Evolutionary conservation across 2,797 vertebrate species (phyloP), one percentile per base, ranked within the genome.

Genomic region (Psittacula echo): DNA sequence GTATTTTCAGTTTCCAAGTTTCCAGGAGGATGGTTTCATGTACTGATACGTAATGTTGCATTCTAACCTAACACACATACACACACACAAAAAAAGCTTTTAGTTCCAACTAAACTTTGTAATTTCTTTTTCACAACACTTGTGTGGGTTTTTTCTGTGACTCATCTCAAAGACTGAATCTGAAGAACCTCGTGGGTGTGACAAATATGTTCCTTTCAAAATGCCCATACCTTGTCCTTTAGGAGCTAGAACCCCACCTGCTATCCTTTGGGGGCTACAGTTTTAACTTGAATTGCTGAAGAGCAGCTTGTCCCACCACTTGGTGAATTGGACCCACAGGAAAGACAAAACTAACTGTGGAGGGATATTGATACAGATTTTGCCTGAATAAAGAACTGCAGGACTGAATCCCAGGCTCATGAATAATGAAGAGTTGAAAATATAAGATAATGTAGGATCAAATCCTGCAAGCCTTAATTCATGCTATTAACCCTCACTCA

Each of bases 121-220:
- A 32, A n/a, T 77, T 81, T 92, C n/a, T 65, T 94, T 82, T 85
- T 53, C 93, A 95, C 90, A 89, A 24, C 60, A 61, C 47, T 77
- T 42, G 42, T 53, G 82, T 93, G 93, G 94, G 61, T 75, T 96
- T 96, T 90, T 95, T 83, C 79, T 27, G 20, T 95, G 92, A 94
- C 82, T 97, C 93, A 88, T 95, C 89, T 97, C 96, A 91, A 92
- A 85, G 87, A 75, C 56, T 62, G 88, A 83, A 90, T 97, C 91
- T 92, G 96, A 95, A 95, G 84, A 89, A 76, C 32, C 68, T 90
- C 32, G 66, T 74, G 86, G 45, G 66, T 93, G 79, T 80, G 71
- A 66, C 77, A 87, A 74, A 26, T 37, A 76, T n/a, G 30, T 65
- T 94, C 94, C 89, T 95, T 88, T 70, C 47, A 85, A 89, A 89